Evolutionary conservation across 2,797 vertebrate genomes (phyloP).

Genomic region (Limnodromus scolopaceus): DNA sequence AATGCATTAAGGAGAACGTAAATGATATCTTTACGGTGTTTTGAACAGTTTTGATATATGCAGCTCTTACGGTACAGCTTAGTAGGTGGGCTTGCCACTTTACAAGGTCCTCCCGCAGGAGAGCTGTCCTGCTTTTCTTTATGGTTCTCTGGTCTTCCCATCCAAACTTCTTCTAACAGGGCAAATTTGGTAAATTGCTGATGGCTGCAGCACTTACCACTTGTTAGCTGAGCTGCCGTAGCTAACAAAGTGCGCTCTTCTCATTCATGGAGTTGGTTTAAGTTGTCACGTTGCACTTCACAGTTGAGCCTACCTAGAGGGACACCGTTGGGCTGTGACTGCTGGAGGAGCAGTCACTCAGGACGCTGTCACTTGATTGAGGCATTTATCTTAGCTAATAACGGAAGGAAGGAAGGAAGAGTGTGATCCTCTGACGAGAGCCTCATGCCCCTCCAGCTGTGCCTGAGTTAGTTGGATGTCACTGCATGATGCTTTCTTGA

Average conservation of each 20-base stretch:
- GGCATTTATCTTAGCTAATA: neutral
- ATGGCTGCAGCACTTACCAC: neutral
- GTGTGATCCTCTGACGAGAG: neutral
- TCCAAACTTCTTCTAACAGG: neutral
- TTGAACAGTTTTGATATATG: neutral
- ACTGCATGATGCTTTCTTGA: neutral
- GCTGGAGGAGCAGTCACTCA: neutral
- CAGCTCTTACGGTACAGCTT: neutral
- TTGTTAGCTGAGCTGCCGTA: neutral
- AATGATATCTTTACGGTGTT: conserved; percentile 12
- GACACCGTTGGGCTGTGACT: neutral
- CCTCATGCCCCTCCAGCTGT: neutral
- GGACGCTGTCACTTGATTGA: neutral
- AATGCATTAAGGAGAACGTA: conserved; percentile 19
- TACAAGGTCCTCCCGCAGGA: neutral
- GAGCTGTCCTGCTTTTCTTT: neutral
- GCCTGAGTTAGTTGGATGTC: neutral
- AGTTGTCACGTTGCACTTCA: neutral
- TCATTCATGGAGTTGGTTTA: neutral
- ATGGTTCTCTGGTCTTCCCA: neutral
- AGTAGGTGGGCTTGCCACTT: neutral
- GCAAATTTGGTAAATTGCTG: neutral
- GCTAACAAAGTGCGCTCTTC: neutral
- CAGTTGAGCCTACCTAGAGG: neutral
- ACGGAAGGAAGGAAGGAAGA: neutral